Conservation (phyloP, 2,797 vertebrate genomes). For the Phalloptychus januarius region DNA sequence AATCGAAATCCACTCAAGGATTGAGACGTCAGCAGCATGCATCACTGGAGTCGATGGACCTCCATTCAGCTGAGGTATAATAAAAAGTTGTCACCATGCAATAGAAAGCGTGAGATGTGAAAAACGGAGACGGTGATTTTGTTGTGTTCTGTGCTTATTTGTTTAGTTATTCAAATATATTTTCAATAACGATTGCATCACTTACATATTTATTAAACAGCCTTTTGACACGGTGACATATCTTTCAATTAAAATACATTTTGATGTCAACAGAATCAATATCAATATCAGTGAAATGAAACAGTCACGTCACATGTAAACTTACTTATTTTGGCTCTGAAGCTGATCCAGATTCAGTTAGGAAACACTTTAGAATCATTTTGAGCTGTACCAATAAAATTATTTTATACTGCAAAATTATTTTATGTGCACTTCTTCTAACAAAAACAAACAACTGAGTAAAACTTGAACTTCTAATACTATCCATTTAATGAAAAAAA, state of each 20-base stretch:
- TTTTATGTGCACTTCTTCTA: neutral
- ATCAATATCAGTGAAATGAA: neutral
- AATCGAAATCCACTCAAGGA: neutral
- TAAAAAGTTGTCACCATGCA: conserved; percentile 59
- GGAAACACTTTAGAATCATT: neutral
- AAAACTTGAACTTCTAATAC: neutral
- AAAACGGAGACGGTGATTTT: conserved; percentile 48
- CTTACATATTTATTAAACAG: neutral
- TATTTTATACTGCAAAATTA: too few relatives aligned
- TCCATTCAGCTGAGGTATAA: conserved; percentile 52
- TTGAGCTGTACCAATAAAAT: too few relatives aligned
- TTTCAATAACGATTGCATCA: conserved; percentile 12
- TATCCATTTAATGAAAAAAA: neutral
- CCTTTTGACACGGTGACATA: neutral
- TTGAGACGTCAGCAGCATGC: conserved; percentile 8
- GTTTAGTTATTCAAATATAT: conserved; percentile 64
- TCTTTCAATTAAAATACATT: neutral
- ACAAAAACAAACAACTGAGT: neutral
- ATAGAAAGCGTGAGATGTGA: conserved; percentile 56
- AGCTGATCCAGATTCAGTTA: neutral
- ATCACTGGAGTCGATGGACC: conserved; percentile 41
- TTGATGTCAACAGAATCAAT: neutral
- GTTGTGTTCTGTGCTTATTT: conserved; percentile 58
- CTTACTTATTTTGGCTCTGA: neutral
- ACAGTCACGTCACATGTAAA: neutral